Evolutionary conservation across 2,888 invertebrate species (phyloP).

Genomic region (Brassicogethes aeneus): DNA sequence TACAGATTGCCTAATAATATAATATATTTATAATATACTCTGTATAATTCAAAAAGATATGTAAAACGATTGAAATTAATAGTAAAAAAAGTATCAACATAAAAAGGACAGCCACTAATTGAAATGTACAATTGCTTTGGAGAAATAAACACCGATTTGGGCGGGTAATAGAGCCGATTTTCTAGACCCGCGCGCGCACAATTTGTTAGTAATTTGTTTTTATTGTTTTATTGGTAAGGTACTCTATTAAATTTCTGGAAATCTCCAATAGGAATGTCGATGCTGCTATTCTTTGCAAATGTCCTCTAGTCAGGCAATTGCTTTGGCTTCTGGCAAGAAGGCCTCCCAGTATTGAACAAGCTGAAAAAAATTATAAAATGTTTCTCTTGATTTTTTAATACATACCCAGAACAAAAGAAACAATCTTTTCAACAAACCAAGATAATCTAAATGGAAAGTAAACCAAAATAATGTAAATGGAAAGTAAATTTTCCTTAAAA

Average conservation of each 20-base stretch:
- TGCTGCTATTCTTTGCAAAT: conserved; percentile 37
- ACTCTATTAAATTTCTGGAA: conserved; percentile 23
- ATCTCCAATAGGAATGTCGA: conserved; percentile 39
- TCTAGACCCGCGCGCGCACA: too few species aligned
- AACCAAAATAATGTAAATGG: too few species aligned
- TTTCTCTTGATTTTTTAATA: conserved; percentile 1
- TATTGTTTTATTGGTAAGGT: background rate
- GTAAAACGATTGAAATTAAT: background rate
- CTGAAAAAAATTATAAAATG: conserved; percentile 43
- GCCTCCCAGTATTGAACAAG: conserved; percentile 92
- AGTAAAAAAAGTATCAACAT: background rate
- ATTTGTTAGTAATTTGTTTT: background rate
- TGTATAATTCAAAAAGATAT: background rate
- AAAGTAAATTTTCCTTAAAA: too few species aligned
- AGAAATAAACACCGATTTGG: too few species aligned
- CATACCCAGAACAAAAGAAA: too few species aligned
- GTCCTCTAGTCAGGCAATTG: conserved; percentile 66
- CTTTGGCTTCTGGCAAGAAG: conserved; percentile 90
- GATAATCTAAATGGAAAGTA: too few species aligned
- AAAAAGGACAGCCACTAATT: background rate
- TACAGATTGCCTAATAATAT: too few species aligned
- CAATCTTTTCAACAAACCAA: too few species aligned
- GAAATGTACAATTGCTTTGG: background rate
- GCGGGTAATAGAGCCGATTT: too few species aligned
- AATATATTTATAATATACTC: too few species aligned